Evolutionary conservation across 2,113 vertebrate genomes (phyloP), one percentile per base, ranked within the genome.

Genomic region (Pipa parva): DNA sequence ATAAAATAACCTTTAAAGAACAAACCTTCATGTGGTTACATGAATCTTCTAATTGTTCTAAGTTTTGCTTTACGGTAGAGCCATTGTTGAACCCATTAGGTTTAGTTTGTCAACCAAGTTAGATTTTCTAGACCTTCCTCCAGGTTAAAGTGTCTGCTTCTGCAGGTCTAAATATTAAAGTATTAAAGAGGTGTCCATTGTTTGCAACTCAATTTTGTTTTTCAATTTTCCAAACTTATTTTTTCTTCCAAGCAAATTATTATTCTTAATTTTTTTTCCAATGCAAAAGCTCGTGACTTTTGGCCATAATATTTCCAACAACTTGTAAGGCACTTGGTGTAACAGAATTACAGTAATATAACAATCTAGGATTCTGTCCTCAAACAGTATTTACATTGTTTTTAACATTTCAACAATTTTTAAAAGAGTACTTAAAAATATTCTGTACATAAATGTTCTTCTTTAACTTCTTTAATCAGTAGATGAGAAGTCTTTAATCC

Each of bases 401-500:
- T 37, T 12, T 59, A 13, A 12, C 29, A 10, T 20, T 51, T 33
- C 48, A 26, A 74, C 71, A 48, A 39, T 59, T 26, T 49, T 26
- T 71, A 36, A 36, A 60, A 57, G 25, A 29, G 18, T 42, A 54
- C 55, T 33, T 18, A 56, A 36, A 10, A 58, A 62, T 55, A 27
- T 10, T 36, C 70, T 51, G 37, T 50, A 37, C 48, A 58, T 50
- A 63, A 63, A 24, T 57, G 1, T 46, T 70, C 74, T 26, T 29
- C 22, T 73, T 73, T 60, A 26, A 18, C 49, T 39, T 59, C 55
- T n/a, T n/a, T n/a, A n/a, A 65, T 46, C 68, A 72, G 66, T 65
- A 63, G 39, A 7, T 17, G 1, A 39, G n/a, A 39, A 39, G 3
- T 36, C 33, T 36, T 36, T 36, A n/a, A n/a, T n/a, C n/a, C 2